A percentile compares a stretch with the other conserved stretches of the same genome.
phyloP scores from a whole-genome alignment of 92 coral and sea anemone genomes.

The Zoanthus solanderi region DNA sequence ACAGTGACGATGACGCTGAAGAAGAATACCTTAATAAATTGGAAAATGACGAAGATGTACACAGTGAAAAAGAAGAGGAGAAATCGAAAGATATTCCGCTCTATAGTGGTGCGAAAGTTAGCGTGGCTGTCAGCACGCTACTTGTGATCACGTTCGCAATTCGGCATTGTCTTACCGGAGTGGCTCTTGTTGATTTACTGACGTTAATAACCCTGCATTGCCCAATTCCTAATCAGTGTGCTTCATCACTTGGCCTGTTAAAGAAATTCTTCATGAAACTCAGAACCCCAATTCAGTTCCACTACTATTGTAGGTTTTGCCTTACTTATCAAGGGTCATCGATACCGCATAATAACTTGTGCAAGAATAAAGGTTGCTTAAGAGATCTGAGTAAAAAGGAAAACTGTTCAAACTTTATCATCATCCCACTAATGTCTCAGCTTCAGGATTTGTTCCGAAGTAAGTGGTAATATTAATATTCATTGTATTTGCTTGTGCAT shows the following conservation, averaged over 20 bases:
- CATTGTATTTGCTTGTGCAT: too few relatives aligned
- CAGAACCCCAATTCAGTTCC: constrained; percentile 27
- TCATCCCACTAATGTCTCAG: constrained; percentile 39
- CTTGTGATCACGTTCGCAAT: constrained; percentile 32
- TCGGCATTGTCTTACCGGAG: constrained; percentile 38
- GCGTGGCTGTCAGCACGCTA: constrained; percentile 27
- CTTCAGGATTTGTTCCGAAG: constrained; percentile 4
- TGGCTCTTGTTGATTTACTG: constrained; percentile 31
- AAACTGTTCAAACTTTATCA: constrained; percentile 52
- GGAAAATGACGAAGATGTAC: too few relatives aligned
- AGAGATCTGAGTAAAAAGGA: constrained; percentile 50
- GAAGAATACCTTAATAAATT: too few relatives aligned
- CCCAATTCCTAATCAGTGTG: constrained; percentile 30
- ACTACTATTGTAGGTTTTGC: constrained; percentile 40
- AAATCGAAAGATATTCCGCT: too few relatives aligned
- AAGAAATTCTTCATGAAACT: constrained; percentile 27
- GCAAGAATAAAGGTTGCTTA: background rate
- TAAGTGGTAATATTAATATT: too few relatives aligned
- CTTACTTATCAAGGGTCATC: constrained; percentile 16
- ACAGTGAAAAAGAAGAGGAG: too few relatives aligned
- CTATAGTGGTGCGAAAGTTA: too few relatives aligned
- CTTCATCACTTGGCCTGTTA: constrained; percentile 12
- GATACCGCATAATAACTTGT: background rate
- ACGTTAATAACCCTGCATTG: constrained; percentile 20
- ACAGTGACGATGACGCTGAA: too few relatives aligned